phyloP scores from a whole-genome alignment of 2,113 vertebrate species.

The Microcebus jonahi region DNA sequence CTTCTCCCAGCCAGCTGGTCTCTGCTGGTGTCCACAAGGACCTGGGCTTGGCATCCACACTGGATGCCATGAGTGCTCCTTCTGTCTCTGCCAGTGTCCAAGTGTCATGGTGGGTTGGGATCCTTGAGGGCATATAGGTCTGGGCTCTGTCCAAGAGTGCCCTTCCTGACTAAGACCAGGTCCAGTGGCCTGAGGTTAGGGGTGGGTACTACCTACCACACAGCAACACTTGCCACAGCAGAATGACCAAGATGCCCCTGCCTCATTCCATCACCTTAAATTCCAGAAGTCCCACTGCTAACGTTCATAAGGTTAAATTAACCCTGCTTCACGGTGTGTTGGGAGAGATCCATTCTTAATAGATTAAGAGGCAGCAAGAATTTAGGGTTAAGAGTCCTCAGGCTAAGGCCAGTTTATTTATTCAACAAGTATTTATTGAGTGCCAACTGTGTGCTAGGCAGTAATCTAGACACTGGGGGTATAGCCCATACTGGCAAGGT shows the following conservation, averaged over 20 bases:
- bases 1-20: neutral
- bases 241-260: neutral
- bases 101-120: neutral
- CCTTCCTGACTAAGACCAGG: neutral
- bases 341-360: neutral
- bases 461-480: constrained; percentile 36
- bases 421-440: neutral
- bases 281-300: neutral
- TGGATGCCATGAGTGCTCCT: neutral
- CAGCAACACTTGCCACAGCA: neutral
- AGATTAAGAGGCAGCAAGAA: constrained; percentile 23
- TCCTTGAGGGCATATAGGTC: neutral
- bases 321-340: neutral
- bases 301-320: neutral
- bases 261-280: neutral
- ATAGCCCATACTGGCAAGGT: constrained; percentile 4
- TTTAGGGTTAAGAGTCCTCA: neutral
- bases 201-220: neutral
- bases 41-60: neutral
- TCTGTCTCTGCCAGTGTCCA: neutral
- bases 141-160: neutral
- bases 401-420: constrained; percentile 38
- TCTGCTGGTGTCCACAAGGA: neutral
- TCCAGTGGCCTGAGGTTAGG: neutral
- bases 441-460: constrained; percentile 48